phyloP scores from a whole-genome alignment of 2,113 vertebrate species.

The Mesembrinibis cayennensis region DNA sequence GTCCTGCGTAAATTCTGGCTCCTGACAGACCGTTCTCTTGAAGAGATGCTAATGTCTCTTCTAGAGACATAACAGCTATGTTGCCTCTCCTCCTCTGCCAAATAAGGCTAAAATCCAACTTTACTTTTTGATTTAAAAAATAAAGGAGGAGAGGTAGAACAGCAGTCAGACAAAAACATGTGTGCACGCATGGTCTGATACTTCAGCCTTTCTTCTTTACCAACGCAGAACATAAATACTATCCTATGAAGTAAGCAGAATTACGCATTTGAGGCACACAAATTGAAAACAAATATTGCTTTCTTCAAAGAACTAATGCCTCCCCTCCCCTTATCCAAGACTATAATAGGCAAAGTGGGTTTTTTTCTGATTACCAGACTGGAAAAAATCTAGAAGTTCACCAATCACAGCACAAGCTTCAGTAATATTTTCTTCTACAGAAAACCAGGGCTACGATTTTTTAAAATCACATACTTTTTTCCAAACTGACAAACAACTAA shows the following conservation, averaged over 20 bases:
- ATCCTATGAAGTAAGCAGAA: not conserved
- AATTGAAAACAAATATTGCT: not conserved
- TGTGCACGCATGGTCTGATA: not conserved
- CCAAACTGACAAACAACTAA: constrained; percentile 47
- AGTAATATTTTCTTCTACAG: constrained; percentile 1
- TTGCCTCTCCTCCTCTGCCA: not conserved
- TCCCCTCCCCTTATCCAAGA: not conserved
- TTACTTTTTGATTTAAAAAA: not conserved
- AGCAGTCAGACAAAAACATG: not conserved
- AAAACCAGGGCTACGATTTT: not conserved
- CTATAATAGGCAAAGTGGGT: not conserved
- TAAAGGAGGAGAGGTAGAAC: not conserved
- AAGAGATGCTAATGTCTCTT: not conserved
- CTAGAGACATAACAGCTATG: not conserved
- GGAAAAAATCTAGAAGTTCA: not conserved
- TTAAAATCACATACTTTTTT: not conserved
- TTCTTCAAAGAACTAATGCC: not conserved
- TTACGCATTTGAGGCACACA: not conserved
- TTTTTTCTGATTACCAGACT: not conserved
- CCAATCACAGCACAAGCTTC: not conserved
- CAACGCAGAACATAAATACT: not conserved
- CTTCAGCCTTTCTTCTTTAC: not conserved
- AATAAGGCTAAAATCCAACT: not conserved
- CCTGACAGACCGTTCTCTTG: not conserved
- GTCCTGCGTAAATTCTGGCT: not conserved